These are phyloP conservation scores for Acronicta aceris DNA, from an alignment of 2,888 invertebrate species.

Conservation along the genomic window DNA sequence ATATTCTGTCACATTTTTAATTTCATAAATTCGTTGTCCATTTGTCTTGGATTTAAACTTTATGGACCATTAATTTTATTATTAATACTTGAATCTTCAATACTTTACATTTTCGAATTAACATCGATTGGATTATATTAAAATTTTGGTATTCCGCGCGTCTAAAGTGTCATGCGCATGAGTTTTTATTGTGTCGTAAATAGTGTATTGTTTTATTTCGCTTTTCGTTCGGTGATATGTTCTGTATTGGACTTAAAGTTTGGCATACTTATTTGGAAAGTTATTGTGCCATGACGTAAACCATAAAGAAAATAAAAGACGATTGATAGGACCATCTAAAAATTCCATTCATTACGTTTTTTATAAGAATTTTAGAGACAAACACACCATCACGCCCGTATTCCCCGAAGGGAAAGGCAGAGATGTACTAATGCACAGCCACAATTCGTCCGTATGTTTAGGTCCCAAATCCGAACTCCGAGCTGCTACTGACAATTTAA, in stretches of 20 bases:
- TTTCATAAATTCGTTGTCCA: slow-evolving; percentile 42
- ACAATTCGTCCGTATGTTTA: no score
- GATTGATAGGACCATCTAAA: not conserved
- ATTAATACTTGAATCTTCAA: slow-evolving; percentile 48
- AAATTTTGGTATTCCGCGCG: slow-evolving; percentile 40
- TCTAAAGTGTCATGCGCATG: slow-evolving; percentile 44
- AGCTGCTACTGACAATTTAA: no score
- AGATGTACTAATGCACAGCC: no score
- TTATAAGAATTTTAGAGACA: no score
- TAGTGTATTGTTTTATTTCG: slow-evolving; percentile 47
- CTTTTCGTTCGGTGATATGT: slow-evolving; percentile 20
- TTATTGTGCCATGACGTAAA: slow-evolving; percentile 23
- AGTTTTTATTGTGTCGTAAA: slow-evolving; percentile 46
- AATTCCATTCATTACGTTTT: not conserved
- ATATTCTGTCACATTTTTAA: slow-evolving; percentile 47
- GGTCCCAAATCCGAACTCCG: no score
- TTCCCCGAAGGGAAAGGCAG: no score
- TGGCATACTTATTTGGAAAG: slow-evolving; percentile 10
- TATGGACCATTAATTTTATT: slow-evolving; percentile 46
- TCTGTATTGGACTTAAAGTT: slow-evolving; percentile 32
- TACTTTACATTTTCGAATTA: slow-evolving; percentile 46
- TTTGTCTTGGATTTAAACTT: slow-evolving; percentile 51
- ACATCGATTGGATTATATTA: slow-evolving; percentile 53
- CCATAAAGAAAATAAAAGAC: not conserved
- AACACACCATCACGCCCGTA: no score